phyloP scores from a whole-genome alignment of 2,888 invertebrate genomes.

The Phaonia tiefii region DNA sequence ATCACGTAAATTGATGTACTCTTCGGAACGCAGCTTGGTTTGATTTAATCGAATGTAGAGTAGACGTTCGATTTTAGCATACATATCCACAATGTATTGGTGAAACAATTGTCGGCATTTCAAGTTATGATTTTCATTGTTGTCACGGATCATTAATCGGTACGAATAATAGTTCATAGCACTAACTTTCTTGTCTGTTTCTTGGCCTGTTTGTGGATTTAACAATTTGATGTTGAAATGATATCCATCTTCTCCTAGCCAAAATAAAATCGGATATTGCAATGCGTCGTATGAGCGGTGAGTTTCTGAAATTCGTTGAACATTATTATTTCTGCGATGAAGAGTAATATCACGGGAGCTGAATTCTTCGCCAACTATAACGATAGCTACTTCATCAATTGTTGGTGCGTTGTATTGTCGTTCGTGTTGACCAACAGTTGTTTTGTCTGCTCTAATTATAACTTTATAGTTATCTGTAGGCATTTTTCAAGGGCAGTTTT shows the following conservation, averaged over 20 bases:
- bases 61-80: constrained; percentile 50
- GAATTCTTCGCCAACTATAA: too few species aligned
- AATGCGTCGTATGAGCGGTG: constrained; percentile 45
- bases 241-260: constrained; percentile 52
- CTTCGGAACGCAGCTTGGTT: constrained; percentile 46
- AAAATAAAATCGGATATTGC: constrained; percentile 51
- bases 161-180: constrained; percentile 3
- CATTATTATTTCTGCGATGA: not conserved
- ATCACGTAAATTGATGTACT: constrained; percentile 57
- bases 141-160: not conserved
- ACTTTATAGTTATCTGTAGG: too few species aligned
- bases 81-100: constrained; percentile 61
- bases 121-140: not conserved
- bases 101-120: constrained; percentile 48
- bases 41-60: too few species aligned
- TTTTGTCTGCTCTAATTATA: too few species aligned
- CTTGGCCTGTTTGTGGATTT: constrained; percentile 22
- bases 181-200: not conserved
- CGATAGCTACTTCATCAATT: too few species aligned
- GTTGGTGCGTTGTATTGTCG: too few species aligned
- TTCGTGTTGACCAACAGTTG: too few species aligned
- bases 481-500: too few species aligned
- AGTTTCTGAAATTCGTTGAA: constrained; percentile 33
- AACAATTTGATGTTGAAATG: constrained; percentile 37
- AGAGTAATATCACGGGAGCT: constrained; percentile 39